Conservation (phyloP, 2,888 invertebrate genomes). For the Cheiracanthium punctorium region DNA sequence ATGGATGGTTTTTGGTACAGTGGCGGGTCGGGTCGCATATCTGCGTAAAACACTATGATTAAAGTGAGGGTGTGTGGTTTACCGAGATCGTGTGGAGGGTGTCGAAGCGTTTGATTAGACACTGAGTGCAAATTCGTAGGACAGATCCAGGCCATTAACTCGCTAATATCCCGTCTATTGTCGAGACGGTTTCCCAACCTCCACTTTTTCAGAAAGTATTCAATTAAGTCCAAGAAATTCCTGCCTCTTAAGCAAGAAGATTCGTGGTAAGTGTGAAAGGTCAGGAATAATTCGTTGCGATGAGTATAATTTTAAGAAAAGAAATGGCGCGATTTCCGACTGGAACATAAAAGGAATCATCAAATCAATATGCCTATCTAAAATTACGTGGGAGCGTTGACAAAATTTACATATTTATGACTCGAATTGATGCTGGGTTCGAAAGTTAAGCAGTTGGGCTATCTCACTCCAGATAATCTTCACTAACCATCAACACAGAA, state of each 20-base stretch:
- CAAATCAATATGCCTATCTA: no score
- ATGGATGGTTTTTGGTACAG: not conserved
- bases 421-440: no score
- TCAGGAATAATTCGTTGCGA: no score
- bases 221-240: not conserved
- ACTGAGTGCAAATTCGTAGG: constrained; percentile 14
- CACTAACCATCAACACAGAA: no score
- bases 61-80: not conserved
- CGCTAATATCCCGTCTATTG: not conserved
- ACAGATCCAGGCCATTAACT: constrained; percentile 22
- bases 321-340: no score
- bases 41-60: not conserved
- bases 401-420: no score
- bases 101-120: not conserved
- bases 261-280: no score
- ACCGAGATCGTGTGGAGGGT: not conserved
- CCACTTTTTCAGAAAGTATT: not conserved
- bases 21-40: not conserved
- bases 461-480: no score
- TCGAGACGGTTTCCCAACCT: not conserved
- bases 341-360: no score
- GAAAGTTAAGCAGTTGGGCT: no score
- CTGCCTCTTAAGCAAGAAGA: not conserved
- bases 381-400: no score
- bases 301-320: no score